Percentiles rank a stretch among this genome's conserved stretches.
Conservation (phyloP, 2,113 vertebrate species). For the Erythrocercus mccallii region DNA sequence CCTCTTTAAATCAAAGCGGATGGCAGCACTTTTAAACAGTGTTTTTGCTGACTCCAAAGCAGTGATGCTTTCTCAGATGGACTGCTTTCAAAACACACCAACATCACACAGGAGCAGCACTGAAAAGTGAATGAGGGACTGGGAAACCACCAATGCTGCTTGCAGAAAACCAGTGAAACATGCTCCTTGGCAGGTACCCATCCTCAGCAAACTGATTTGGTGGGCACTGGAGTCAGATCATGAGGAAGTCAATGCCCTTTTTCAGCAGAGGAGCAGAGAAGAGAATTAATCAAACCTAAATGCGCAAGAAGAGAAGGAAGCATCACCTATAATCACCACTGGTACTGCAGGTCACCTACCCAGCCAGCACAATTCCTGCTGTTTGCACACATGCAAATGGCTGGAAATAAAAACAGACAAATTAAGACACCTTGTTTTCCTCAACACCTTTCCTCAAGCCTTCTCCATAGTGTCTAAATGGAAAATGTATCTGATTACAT, state of each 20-base stretch:
- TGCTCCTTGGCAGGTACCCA: neutral
- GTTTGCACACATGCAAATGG: neutral
- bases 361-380: neutral
- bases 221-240: neutral
- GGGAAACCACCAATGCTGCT: neutral
- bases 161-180: neutral
- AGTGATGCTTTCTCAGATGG: neutral
- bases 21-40: neutral
- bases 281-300: neutral
- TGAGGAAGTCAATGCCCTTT: neutral
- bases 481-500: neutral
- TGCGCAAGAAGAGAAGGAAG: neutral
- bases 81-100: neutral
- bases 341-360: neutral
- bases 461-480: neutral
- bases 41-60: neutral
- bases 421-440: neutral
- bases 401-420: neutral
- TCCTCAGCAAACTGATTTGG: neutral
- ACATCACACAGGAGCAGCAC: neutral
- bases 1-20: neutral
- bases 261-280: neutral
- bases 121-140: neutral
- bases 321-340: neutral
- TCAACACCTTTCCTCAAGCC: neutral